phyloP scores from a whole-genome alignment of 2,888 invertebrate genomes.

The Acholoe squamosa region DNA sequence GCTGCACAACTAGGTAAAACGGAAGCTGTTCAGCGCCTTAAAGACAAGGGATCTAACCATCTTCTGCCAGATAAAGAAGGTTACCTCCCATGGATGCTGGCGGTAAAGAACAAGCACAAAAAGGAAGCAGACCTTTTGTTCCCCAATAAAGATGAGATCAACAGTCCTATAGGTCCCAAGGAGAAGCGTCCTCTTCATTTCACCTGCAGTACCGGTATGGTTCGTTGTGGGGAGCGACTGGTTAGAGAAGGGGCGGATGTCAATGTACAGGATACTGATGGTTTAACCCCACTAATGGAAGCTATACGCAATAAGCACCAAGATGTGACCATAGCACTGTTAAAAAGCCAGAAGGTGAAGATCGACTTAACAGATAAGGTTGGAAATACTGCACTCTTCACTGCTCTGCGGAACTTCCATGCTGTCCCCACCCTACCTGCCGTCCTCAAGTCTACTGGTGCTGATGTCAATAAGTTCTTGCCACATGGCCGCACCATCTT shows the following conservation, averaged over 20 bases:
- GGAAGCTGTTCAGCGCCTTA: conserved; percentile 10
- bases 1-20: conserved; percentile 48
- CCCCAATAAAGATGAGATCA: conserved; percentile 46
- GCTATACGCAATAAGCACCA: conserved; percentile 22
- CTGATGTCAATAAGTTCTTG: conserved; percentile 29
- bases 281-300: conserved; percentile 29
- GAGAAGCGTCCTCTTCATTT: conserved; percentile 49
- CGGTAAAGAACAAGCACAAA: conserved; percentile 45
- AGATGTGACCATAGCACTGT: not conserved
- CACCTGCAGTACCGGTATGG: conserved; percentile 41
- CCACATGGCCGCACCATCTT: conserved; percentile 31
- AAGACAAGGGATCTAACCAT: not conserved
- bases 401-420: conserved; percentile 3
- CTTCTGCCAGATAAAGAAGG: conserved; percentile 42
- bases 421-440: conserved; percentile 8
- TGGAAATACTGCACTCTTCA: conserved; percentile 23
- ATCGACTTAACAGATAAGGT: conserved; percentile 9
- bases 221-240: conserved; percentile 29
- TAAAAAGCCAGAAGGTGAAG: conserved; percentile 20
- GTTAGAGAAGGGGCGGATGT: conserved; percentile 19
- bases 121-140: conserved; percentile 51
- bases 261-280: conserved; percentile 38
- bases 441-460: not conserved
- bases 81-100: conserved; percentile 45
- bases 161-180: conserved; percentile 8